phyloP scores from a whole-genome alignment of 2,797 vertebrate species.

The Percopsis omiscomaycus region DNA sequence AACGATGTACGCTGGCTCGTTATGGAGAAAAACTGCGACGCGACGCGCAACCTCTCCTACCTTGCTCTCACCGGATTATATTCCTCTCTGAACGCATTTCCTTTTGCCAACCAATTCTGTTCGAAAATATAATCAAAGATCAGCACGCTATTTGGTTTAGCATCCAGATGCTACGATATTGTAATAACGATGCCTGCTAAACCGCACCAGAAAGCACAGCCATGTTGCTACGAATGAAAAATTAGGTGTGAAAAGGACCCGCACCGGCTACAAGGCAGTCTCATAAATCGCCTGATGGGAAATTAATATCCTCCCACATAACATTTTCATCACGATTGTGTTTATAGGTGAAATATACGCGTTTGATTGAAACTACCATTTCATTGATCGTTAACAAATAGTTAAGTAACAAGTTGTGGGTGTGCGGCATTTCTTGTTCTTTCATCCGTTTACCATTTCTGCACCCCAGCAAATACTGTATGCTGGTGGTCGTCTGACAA shows the following conservation, averaged over 20 bases:
- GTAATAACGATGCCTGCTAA: slow-evolving; percentile 38
- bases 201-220: slow-evolving; percentile 49
- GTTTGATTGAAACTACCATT: no score
- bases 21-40: slow-evolving; percentile 44
- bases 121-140: slow-evolving; percentile 17
- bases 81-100: slow-evolving; percentile 65
- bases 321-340: background rate
- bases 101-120: slow-evolving; percentile 22
- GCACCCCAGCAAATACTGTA: background rate
- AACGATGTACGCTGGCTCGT: slow-evolving; percentile 26
- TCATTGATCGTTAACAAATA: no score
- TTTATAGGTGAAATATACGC: background rate
- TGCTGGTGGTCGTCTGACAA: no score
- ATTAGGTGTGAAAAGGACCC: slow-evolving; percentile 60
- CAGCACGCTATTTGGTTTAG: slow-evolving; percentile 17
- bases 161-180: slow-evolving; percentile 20
- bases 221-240: slow-evolving; percentile 61
- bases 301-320: slow-evolving; percentile 32
- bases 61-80: slow-evolving; percentile 72
- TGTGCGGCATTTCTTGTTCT: background rate
- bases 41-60: slow-evolving; percentile 30
- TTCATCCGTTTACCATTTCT: background rate
- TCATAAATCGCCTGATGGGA: slow-evolving; percentile 68
- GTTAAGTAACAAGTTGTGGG: no score
- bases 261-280: slow-evolving; percentile 62